Conservation (phyloP, 2,113 vertebrate genomes). For the Pithys albifrons region DNA sequence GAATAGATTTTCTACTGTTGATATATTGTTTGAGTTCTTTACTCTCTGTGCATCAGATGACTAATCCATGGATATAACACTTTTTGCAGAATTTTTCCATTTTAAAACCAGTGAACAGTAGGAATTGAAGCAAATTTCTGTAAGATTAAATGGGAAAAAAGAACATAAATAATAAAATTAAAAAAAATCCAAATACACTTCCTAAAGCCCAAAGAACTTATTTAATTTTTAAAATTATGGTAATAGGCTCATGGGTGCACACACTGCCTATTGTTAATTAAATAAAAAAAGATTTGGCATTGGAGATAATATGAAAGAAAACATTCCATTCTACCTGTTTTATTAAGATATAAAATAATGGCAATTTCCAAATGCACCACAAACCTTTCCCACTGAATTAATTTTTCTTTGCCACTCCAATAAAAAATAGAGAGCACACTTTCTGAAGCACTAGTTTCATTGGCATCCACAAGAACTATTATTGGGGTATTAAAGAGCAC, state of each 20-base stretch:
- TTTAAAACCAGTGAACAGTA: not conserved
- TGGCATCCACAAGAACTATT: not conserved
- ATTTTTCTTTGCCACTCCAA: not conserved
- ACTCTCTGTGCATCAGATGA: not conserved
- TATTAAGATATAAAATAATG: not conserved
- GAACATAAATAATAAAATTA: not conserved
- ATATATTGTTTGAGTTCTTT: not conserved
- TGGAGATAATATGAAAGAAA: not conserved
- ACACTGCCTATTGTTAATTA: not conserved
- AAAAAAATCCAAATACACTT: not conserved
- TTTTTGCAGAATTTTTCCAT: not conserved
- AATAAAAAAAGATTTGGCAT: not conserved
- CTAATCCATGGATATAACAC: not conserved
- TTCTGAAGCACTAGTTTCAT: not conserved
- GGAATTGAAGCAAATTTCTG: not conserved
- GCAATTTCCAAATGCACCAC: not conserved
- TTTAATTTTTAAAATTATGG: not conserved
- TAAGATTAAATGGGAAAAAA: not conserved
- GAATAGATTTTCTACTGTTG: not conserved
- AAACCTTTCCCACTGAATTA: not conserved
- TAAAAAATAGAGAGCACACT: not conserved
- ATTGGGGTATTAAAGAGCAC: not conserved
- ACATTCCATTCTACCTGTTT: not conserved
- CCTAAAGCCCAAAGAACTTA: not conserved
- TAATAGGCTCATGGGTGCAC: not conserved